These are phyloP conservation scores for Hippopotamus amphibius DNA, from an alignment of 2,113 vertebrate genomes.

Conservation along the genomic window DNA sequence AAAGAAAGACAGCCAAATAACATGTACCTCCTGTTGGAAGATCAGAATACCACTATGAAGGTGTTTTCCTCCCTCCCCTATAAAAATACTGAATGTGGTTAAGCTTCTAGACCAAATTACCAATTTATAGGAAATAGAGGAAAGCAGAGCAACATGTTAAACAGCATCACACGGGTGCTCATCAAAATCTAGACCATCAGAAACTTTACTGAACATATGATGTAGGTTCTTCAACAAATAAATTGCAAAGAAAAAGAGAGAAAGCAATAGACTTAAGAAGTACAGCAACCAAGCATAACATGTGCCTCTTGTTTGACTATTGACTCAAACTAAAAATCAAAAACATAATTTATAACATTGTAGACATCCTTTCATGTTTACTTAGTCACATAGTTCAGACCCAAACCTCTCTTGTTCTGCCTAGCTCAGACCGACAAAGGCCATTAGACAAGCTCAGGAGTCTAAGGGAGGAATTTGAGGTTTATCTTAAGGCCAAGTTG, in stretches of 20 bases:
- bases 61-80: background rate
- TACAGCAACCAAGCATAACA: background rate
- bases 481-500: constrained; percentile 12
- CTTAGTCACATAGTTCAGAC: constrained; percentile 10
- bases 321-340: background rate
- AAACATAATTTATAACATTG: constrained; percentile 34
- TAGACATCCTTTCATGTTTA: background rate
- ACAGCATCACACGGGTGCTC: background rate
- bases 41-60: background rate
- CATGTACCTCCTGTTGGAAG: background rate
- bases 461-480: background rate
- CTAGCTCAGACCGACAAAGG: background rate
- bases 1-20: constrained; percentile 40
- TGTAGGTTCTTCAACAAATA: constrained; percentile 24
- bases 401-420: background rate
- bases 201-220: background rate
- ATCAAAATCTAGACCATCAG: background rate
- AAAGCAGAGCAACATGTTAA: background rate
- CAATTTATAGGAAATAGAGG: background rate
- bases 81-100: constrained; percentile 35
- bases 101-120: constrained; percentile 4
- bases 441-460: background rate
- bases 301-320: background rate
- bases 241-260: background rate
- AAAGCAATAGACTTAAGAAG: background rate